phyloP scores from a whole-genome alignment of 2,888 invertebrate genomes.

The Mamestra brassicae region DNA sequence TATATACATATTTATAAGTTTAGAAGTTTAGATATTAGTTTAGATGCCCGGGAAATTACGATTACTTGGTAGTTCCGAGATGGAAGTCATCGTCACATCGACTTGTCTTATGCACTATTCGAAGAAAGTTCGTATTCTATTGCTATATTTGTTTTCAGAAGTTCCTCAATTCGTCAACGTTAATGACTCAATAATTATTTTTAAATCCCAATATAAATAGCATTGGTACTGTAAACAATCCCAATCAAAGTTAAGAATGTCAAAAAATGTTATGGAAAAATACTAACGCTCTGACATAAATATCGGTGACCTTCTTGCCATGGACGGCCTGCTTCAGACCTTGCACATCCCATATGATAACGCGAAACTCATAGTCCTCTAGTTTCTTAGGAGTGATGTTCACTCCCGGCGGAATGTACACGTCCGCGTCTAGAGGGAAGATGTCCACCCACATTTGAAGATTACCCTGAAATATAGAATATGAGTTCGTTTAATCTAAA shows the following conservation, averaged over 20 bases:
- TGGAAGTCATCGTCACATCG: too few relatives aligned
- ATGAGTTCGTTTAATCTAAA: not conserved
- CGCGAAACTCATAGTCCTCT: conserved; percentile 92
- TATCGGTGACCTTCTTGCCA: conserved; percentile 94
- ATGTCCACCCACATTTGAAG: conserved; percentile 98
- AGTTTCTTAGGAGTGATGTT: conserved; percentile 94
- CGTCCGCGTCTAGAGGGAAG: conserved; percentile 91
- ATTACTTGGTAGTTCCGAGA: too few relatives aligned
- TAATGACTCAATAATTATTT: too few relatives aligned
- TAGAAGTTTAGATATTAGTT: too few relatives aligned
- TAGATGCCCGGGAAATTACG: too few relatives aligned
- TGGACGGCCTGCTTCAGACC: conserved; percentile 91
- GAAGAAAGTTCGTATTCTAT: too few relatives aligned
- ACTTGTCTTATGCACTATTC: too few relatives aligned
- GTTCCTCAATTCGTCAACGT: too few relatives aligned
- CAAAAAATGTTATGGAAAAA: not conserved
- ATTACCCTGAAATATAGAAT: conserved; percentile 93
- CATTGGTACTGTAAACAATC: too few relatives aligned
- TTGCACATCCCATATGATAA: conserved; percentile 93
- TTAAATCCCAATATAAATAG: too few relatives aligned
- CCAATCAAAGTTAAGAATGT: not conserved
- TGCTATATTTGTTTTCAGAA: too few relatives aligned
- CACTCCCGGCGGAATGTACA: conserved; percentile 93
- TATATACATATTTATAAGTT: too few relatives aligned
- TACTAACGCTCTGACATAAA: conserved; percentile 93